phyloP scores from a whole-genome alignment of 2,113 vertebrate genomes.

The Corythornis madagascariensis region DNA sequence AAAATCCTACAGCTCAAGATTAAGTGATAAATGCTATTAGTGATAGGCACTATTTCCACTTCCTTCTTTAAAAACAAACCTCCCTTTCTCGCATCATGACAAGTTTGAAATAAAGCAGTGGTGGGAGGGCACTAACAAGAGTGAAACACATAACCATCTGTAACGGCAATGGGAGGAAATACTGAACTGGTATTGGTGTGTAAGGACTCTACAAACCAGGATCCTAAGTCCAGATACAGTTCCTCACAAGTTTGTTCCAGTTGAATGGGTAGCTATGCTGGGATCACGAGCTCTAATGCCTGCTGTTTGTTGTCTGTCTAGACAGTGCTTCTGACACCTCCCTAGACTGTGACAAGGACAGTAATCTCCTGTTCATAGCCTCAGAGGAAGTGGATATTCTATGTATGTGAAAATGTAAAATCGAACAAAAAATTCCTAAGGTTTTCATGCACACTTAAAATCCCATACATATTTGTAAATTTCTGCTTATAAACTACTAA shows the following conservation, averaged over 20 bases:
- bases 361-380: not conserved
- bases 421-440: not conserved
- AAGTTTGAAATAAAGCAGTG: not conserved
- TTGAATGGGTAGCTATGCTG: not conserved
- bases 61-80: not conserved
- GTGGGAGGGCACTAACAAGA: not conserved
- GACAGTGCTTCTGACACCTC: not conserved
- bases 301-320: not conserved
- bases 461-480: not conserved
- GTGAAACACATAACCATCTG: not conserved
- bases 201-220: not conserved
- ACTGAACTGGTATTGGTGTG: not conserved
- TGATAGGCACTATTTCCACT: not conserved
- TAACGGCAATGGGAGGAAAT: not conserved
- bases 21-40: not conserved
- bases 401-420: not conserved
- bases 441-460: not conserved
- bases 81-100: not conserved
- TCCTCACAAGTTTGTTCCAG: conserved; percentile 41
- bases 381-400: not conserved
- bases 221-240: not conserved
- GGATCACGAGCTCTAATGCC: conserved; percentile 27
- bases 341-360: not conserved
- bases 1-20: not conserved
- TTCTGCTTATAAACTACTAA: not conserved